Conservation (phyloP, 2,888 invertebrate genomes). For the Leptopilina drosophilae region DNA sequence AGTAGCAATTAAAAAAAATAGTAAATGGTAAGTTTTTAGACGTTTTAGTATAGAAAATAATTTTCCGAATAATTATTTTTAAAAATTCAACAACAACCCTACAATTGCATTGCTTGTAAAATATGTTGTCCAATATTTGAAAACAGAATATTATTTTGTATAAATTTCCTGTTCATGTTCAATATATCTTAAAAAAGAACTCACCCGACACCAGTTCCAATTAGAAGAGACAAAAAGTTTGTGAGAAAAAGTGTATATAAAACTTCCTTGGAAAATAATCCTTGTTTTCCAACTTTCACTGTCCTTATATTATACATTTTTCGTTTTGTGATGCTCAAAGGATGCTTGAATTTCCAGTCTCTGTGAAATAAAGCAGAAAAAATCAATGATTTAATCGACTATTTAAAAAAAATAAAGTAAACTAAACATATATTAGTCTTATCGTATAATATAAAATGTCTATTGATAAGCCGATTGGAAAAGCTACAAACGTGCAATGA, state of each 20-base stretch:
- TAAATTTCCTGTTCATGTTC: too few relatives aligned
- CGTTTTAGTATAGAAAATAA: too few relatives aligned
- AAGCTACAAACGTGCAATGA: background rate
- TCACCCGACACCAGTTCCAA: constrained; percentile 96
- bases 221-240: constrained; percentile 91
- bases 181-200: constrained; percentile 53
- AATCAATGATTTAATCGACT: constrained; percentile 13
- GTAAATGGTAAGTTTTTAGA: too few relatives aligned
- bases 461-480: constrained; percentile 29
- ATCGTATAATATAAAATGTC: background rate
- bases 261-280: constrained; percentile 92
- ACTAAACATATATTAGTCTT: background rate
- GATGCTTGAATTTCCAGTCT: constrained; percentile 92
- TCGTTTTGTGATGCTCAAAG: constrained; percentile 80
- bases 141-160: too few relatives aligned
- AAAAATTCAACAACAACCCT: too few relatives aligned
- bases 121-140: too few relatives aligned
- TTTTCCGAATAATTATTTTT: too few relatives aligned
- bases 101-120: too few relatives aligned
- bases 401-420: too few relatives aligned
- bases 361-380: constrained; percentile 74
- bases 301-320: constrained; percentile 83
- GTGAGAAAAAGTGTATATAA: constrained; percentile 93
- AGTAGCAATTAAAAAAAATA: too few relatives aligned
- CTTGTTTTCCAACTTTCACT: constrained; percentile 86